These are phyloP conservation scores for Geodia barretti DNA, from an alignment of 37 sponge, comb jelly and placozoan species.

Conservation along the genomic window DNA sequence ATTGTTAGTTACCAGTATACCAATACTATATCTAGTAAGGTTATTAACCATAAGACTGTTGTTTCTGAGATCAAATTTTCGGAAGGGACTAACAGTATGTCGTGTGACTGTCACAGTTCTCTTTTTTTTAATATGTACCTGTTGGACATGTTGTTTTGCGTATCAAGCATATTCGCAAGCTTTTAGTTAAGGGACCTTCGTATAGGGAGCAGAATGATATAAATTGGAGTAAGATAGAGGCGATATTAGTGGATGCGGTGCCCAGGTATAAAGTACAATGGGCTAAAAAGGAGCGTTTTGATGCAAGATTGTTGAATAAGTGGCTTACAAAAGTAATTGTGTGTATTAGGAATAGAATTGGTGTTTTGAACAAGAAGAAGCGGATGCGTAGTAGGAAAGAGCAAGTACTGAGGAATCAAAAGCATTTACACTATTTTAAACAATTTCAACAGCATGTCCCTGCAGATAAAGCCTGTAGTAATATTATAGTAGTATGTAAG, in stretches of 20 bases:
- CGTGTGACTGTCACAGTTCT: neutral
- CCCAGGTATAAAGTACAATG: neutral
- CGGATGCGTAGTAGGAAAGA: neutral
- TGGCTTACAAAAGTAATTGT: neutral
- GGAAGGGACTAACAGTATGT: too few relatives aligned
- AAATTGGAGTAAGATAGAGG: neutral
- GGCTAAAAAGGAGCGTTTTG: neutral
- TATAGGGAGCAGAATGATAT: neutral
- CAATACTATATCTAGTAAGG: too few relatives aligned
- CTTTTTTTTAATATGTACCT: neutral
- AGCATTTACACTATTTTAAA: too few relatives aligned
- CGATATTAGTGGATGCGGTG: neutral
- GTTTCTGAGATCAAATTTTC: too few relatives aligned
- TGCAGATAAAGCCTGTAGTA: neutral
- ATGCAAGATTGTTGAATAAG: neutral
- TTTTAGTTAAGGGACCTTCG: neutral
- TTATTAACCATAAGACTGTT: too few relatives aligned
- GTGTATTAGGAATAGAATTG: neutral
- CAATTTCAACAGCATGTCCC: neutral
- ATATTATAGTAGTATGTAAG: neutral
- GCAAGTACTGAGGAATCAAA: neutral
- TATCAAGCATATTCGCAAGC: neutral
- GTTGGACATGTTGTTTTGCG: neutral
- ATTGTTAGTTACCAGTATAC: too few relatives aligned
- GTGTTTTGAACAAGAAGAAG: neutral